Base-by-base conservation (phyloP, 2,888 invertebrate genomes). In the Drosophila monieri region DNA sequence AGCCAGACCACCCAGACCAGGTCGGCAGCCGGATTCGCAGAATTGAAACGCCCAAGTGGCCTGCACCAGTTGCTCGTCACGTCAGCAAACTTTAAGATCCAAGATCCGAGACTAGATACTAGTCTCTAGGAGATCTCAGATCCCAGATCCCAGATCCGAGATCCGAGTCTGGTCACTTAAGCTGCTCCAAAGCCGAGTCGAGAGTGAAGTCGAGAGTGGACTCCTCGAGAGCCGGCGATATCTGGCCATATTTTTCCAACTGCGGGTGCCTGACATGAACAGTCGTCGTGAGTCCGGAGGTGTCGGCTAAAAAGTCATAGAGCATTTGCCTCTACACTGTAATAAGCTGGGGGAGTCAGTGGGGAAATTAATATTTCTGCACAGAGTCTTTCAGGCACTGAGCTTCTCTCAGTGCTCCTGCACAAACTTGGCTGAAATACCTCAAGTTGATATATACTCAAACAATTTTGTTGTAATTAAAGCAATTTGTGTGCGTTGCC, bases 381-480 rank as follows among this genome's bases (percentile, higher is more conserved):
- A 12, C 8, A n/a, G n/a, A 43, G n/a, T 6, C n/a, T 35, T 32
- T 47, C 10, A 27, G 14, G n/a, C 9, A 47, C 27, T 47, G 39
- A 15, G 1, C 44, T 68, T 61, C 25, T 56, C 6, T 0, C 18
- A 68, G 70, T 69, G 52, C 41, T 30, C 23, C 8, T 35, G 39
- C 54, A 18, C 23, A 27, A 47, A 32, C 57, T 14, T 44, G n/a
- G 32, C 32, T 57, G 37, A 56, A 53, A 54, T 51, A 47, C 58
- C 60, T 71, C 69, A 55, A 76, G 53, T 76, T 67, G 73, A 78
- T 78, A 75, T 48, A 72, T 74, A 70, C 66, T 80, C 73, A 79
- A 76, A 68, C 76, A 74, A 80, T 81, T 77, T 83, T 83, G 69
- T 78, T 83, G 81, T 69, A 78, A 76, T 78, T 78, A 78, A 80